These are phyloP conservation scores for Phodopus roborovskii DNA, from an alignment of 2,113 vertebrate genomes.

Conservation along the genomic window DNA sequence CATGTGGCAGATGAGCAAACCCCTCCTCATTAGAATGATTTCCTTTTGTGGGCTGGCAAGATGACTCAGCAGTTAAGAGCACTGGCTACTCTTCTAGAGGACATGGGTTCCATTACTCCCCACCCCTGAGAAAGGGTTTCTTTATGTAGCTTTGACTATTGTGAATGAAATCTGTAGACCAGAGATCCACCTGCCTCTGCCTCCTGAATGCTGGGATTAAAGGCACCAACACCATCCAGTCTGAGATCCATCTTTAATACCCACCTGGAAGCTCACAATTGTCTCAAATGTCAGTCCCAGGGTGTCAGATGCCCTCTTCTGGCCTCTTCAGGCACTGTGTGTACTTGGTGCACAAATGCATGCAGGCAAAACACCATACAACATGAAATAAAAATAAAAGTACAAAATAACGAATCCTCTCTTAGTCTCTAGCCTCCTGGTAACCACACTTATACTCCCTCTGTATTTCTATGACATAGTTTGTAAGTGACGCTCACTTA, in stretches of 20 bases:
- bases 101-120: neutral
- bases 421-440: neutral
- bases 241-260: neutral
- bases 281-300: neutral
- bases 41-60: neutral
- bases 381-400: neutral
- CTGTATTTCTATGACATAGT: neutral
- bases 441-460: neutral
- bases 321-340: neutral
- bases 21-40: neutral
- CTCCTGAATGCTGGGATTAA: neutral
- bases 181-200: neutral
- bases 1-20: conserved; percentile 19
- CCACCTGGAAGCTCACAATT: neutral
- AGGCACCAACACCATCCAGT: neutral
- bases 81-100: neutral
- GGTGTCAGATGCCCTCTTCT: neutral
- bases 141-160: neutral
- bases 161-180: neutral
- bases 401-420: neutral
- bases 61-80: neutral
- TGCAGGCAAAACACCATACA: neutral
- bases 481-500: neutral
- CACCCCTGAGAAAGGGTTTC: neutral
- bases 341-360: neutral